Evolutionary conservation across 2,113 vertebrate species (phyloP), one percentile per base, ranked within the genome.

Genomic region (Cyprinodon tularosa): DNA sequence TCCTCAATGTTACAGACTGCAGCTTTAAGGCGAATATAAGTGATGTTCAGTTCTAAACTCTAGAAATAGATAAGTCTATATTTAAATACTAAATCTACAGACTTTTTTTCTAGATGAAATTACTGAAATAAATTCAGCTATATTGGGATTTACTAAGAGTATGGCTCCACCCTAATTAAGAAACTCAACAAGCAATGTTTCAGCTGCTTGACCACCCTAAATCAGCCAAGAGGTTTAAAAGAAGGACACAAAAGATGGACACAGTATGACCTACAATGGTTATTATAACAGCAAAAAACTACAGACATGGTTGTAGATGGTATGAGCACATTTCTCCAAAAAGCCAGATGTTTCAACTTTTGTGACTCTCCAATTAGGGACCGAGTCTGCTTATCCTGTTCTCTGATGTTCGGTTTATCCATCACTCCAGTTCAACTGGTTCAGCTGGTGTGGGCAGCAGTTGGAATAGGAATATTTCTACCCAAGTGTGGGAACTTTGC

Each of bases 361-460:
- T 45, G 42, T 45, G 64, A 39, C 8, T 66, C 20, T 22, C 11
- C 2, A 45, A 5, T 22, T n/a, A 45, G 64, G 40, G 42, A 66
- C 42, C 9, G 40, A n/a, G 42, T 29, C 17, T 44, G 40, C 29
- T n/a, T 47, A 17, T n/a, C 40, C 60, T 37, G 2, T 2, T 45
- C 6, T 11, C 64, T 66, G 64, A 65, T 44, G 12, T 42, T 44
- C 63, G 22, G 17, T 22, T 40, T 20, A 22, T 14, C 20, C 4
- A 36, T 15, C 11, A 1, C 20, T 66, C 64, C n/a, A 47, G 42
- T 66, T 20, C 9, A 40, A 47, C 64, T 29, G 64, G 64, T 66
- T 66, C 64, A 47, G 42, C 64, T 66, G 64, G 64, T 66, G 64
- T 47, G 1, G 42, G 42, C 42, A 66, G 64, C n/a, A 47, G 42